Evolutionary conservation across 2,797 vertebrate genomes (phyloP).

Genomic region (Hyperoplus immaculatus): DNA sequence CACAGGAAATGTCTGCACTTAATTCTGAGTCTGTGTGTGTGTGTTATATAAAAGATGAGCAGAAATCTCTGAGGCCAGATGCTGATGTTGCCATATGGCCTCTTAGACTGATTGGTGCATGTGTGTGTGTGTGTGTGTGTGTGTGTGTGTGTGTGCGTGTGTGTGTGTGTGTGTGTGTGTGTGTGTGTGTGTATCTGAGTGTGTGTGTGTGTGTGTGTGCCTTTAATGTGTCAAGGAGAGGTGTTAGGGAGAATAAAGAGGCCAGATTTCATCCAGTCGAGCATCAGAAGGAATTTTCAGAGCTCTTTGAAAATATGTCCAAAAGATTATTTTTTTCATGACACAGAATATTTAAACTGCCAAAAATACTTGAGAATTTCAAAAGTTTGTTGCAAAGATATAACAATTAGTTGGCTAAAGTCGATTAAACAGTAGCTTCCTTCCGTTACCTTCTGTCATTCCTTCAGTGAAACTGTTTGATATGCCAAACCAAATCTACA

Average conservation of each 20-base stretch:
- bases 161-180: slow-evolving; percentile 32
- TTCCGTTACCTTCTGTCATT: slow-evolving; percentile 37
- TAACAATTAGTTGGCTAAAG: slow-evolving; percentile 32
- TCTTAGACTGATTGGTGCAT: slow-evolving; percentile 65
- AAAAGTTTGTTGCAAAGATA: slow-evolving; percentile 29
- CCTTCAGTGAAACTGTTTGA: slow-evolving; percentile 32
- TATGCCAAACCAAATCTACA: slow-evolving; percentile 43
- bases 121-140: slow-evolving; percentile 39
- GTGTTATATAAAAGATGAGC: slow-evolving; percentile 73
- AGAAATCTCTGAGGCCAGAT: slow-evolving; percentile 73
- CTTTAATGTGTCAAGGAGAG: slow-evolving; percentile 39
- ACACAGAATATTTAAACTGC: slow-evolving; percentile 27
- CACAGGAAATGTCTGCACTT: slow-evolving; percentile 21
- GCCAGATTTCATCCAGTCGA: slow-evolving; percentile 30
- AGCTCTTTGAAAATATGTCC: slow-evolving; percentile 51
- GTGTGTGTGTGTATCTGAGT: slow-evolving; percentile 25
- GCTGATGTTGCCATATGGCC: slow-evolving; percentile 77
- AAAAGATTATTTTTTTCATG: slow-evolving; percentile 20
- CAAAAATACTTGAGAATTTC: slow-evolving; percentile 26
- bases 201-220: slow-evolving; percentile 4
- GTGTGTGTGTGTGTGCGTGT: slow-evolving; percentile 41
- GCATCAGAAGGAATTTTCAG: slow-evolving; percentile 27
- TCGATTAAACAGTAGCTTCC: slow-evolving; percentile 23
- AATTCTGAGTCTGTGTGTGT: slow-evolving; percentile 36
- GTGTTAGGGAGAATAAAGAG: slow-evolving; percentile 24